phyloP scores from a whole-genome alignment of 2,888 invertebrate species.

The Agriopis marginaria region DNA sequence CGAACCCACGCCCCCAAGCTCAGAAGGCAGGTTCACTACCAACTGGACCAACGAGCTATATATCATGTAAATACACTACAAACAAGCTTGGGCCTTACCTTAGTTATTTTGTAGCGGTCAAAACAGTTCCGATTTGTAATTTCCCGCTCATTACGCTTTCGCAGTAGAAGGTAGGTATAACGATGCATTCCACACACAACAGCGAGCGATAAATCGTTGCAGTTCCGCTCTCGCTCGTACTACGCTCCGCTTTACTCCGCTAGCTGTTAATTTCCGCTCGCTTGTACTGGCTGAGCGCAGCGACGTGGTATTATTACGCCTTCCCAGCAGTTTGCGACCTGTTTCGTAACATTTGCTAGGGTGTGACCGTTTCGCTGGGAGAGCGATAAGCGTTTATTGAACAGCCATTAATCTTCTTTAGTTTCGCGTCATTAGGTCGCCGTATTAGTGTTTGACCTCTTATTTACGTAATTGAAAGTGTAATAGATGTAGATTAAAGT shows the following conservation, averaged over 20 bases:
- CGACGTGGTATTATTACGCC: constrained; percentile 79
- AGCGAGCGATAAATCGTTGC: constrained; percentile 61
- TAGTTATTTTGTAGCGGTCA: not conserved
- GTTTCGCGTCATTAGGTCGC: constrained; percentile 14
- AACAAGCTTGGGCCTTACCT: too few relatives aligned
- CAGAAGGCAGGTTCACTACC: too few relatives aligned
- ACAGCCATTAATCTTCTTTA: constrained; percentile 29
- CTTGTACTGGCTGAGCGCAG: constrained; percentile 76
- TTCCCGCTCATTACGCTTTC: constrained; percentile 23
- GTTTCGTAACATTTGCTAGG: constrained; percentile 71
- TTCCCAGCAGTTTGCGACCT: constrained; percentile 77
- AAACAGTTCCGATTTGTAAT: not conserved
- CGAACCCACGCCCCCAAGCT: too few relatives aligned
- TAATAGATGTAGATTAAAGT: not conserved
- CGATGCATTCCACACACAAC: constrained; percentile 27
- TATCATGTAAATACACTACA: too few relatives aligned
- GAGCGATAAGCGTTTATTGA: constrained; percentile 43
- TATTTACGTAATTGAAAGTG: constrained; percentile 1
- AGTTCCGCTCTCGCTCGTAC: constrained; percentile 63
- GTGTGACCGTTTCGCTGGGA: constrained; percentile 24
- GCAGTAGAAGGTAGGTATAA: constrained; percentile 9
- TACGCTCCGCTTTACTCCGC: constrained; percentile 61
- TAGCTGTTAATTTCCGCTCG: constrained; percentile 83
- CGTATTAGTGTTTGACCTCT: constrained; percentile 15
- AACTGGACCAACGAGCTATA: too few relatives aligned